A percentile compares a stretch with the other conserved stretches of the same genome.
These are phyloP conservation scores for Plecotus auritus DNA, from an alignment of 2,113 vertebrate genomes.

Conservation along the genomic window DNA sequence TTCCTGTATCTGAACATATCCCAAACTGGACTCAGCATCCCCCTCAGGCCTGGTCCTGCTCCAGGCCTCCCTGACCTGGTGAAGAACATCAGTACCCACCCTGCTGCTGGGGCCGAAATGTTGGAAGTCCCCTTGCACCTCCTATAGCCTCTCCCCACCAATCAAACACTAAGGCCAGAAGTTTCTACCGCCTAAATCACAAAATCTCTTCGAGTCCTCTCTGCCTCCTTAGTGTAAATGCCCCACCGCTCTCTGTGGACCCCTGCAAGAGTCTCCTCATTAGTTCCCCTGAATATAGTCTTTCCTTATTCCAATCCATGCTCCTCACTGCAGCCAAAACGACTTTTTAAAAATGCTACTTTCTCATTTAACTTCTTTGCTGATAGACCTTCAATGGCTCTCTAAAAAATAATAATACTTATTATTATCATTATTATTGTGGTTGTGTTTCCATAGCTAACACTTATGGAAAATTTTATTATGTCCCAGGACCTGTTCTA, in stretches of 20 bases:
- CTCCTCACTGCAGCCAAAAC: not conserved
- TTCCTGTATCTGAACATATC: not conserved
- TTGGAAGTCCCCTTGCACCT: not conserved
- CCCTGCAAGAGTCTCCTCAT: not conserved
- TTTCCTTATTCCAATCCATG: not conserved
- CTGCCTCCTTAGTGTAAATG: not conserved
- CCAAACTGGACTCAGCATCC: not conserved
- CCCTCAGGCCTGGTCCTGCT: not conserved
- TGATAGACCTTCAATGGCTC: not conserved
- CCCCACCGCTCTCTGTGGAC: not conserved
- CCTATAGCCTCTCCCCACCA: not conserved
- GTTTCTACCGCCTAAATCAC: not conserved
- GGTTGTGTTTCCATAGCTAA: not conserved
- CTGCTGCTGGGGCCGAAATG: not conserved
- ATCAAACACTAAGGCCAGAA: not conserved
- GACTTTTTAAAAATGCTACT: not conserved
- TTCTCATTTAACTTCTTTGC: constrained; percentile 1
- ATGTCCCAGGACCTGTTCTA: not conserved
- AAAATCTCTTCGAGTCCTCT: not conserved
- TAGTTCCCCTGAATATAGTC: not conserved
- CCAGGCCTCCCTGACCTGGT: not conserved
- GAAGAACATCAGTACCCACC: not conserved
- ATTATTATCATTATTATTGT: no score
- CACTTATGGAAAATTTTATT: not conserved
- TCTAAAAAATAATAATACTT: not conserved